Percentiles rank a stretch among this genome's conserved stretches.
These are phyloP conservation scores for Danionella cerebrum DNA, from an alignment of 2,113 vertebrate species.

Conservation along the genomic window DNA sequence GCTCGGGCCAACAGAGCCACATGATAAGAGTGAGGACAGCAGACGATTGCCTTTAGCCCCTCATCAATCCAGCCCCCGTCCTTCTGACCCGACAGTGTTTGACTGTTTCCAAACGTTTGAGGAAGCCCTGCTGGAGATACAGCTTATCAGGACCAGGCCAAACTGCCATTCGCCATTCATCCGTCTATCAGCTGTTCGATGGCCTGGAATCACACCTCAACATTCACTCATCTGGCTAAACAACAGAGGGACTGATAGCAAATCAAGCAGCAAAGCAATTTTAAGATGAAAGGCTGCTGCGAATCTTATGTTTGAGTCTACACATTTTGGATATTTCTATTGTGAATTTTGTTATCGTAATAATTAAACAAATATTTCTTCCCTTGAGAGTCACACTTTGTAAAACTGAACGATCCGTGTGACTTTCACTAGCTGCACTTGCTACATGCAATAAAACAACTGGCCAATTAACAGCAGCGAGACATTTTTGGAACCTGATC, in stretches of 20 bases:
- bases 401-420: slow-evolving; percentile 16
- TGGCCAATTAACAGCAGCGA: slow-evolving; percentile 84
- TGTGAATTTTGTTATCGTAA: not conserved
- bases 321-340: not conserved
- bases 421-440: slow-evolving; percentile 32
- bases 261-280: too few relatives aligned
- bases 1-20: slow-evolving; percentile 34
- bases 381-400: slow-evolving; percentile 11
- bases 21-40: slow-evolving; percentile 53
- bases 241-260: too few relatives aligned
- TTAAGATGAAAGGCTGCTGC: not conserved
- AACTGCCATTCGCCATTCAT: slow-evolving; percentile 44
- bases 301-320: not conserved
- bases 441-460: slow-evolving; percentile 70
- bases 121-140: slow-evolving; percentile 65
- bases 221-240: slow-evolving; percentile 18
- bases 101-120: slow-evolving; percentile 50
- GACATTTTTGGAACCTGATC: slow-evolving; percentile 77
- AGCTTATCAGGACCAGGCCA: slow-evolving; percentile 52
- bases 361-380: not conserved
- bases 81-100: slow-evolving; percentile 49
- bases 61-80: slow-evolving; percentile 44
- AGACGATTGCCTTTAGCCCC: slow-evolving; percentile 46
- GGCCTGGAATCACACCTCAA: slow-evolving; percentile 51
- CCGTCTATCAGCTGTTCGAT: slow-evolving; percentile 58